Conservation (phyloP, 2,888 invertebrate species). For the Drosophila atroscutellata region DNA sequence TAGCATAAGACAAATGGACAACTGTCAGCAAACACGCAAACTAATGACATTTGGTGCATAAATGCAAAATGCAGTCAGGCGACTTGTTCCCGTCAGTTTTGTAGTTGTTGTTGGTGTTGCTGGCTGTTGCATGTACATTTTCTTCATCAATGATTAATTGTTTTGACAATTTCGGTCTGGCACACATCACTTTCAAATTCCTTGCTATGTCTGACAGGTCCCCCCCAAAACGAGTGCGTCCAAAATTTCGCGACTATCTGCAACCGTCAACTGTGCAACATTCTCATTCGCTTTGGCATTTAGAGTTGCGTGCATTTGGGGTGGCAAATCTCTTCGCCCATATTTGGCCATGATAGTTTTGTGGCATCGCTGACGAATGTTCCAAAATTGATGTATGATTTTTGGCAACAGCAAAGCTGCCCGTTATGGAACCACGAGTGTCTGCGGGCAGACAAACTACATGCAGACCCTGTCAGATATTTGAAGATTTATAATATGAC, state of each 20-base stretch:
- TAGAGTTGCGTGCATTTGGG: slow-evolving; percentile 39
- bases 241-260: slow-evolving; percentile 45
- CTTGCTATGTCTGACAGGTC: slow-evolving; percentile 44
- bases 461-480: slow-evolving; percentile 47
- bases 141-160: slow-evolving; percentile 81
- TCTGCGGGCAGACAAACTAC: slow-evolving; percentile 28
- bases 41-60: slow-evolving; percentile 63
- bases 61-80: slow-evolving; percentile 51
- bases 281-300: slow-evolving; percentile 16
- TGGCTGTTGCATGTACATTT: slow-evolving; percentile 65
- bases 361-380: slow-evolving; percentile 72
- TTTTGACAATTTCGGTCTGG: slow-evolving; percentile 74
- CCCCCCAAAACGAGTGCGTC: slow-evolving; percentile 39
- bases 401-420: slow-evolving; percentile 47
- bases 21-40: slow-evolving; percentile 36
- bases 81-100: slow-evolving; percentile 10
- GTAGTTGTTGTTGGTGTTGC: slow-evolving; percentile 14
- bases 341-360: slow-evolving; percentile 47
- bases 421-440: slow-evolving; percentile 7
- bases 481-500: slow-evolving; percentile 56
- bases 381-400: slow-evolving; percentile 74
- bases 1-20: slow-evolving; percentile 26
- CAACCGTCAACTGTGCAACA: slow-evolving; percentile 37
- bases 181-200: slow-evolving; percentile 60
- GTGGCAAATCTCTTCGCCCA: not conserved